These are phyloP conservation scores for Pantala flavescens DNA, from an alignment of 1,140 invertebrate species.

Conservation along the genomic window DNA sequence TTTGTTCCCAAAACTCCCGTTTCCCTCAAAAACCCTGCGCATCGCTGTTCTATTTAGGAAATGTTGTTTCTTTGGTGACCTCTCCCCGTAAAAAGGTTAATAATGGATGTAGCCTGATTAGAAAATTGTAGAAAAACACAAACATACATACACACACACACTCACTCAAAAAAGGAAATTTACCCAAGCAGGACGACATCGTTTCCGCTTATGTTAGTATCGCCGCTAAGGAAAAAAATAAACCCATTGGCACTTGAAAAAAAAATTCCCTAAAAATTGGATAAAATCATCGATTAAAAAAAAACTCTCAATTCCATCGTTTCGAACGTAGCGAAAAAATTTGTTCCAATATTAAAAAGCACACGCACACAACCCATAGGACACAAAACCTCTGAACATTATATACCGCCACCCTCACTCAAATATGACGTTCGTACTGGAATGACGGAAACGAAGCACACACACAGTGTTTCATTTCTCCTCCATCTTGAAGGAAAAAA, in stretches of 20 bases:
- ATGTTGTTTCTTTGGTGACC: slow-evolving; percentile 9
- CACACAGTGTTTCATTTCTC: too few species aligned
- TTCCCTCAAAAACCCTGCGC: neutral
- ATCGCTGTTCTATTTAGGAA: slow-evolving; percentile 3
- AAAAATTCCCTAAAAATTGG: too few species aligned
- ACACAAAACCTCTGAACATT: neutral
- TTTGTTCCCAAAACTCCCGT: neutral
- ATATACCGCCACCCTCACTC: neutral
- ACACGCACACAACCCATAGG: neutral
- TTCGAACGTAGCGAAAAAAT: too few species aligned
- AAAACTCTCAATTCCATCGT: too few species aligned
- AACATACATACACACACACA: too few species aligned
- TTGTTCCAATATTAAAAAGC: neutral
- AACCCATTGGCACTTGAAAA: too few species aligned
- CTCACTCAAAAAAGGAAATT: neutral
- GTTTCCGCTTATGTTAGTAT: neutral
- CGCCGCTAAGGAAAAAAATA: too few species aligned
- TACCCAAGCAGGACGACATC: neutral
- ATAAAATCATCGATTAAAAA: too few species aligned
- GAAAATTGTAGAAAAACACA: too few species aligned
- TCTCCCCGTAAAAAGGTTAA: neutral
- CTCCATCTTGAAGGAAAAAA: too few species aligned
- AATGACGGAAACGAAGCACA: too few species aligned
- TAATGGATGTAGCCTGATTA: too few species aligned
- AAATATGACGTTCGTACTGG: neutral